These are phyloP conservation scores for Australoheros facetus DNA, from an alignment of 2,797 vertebrate genomes.

Conservation along the genomic window DNA sequence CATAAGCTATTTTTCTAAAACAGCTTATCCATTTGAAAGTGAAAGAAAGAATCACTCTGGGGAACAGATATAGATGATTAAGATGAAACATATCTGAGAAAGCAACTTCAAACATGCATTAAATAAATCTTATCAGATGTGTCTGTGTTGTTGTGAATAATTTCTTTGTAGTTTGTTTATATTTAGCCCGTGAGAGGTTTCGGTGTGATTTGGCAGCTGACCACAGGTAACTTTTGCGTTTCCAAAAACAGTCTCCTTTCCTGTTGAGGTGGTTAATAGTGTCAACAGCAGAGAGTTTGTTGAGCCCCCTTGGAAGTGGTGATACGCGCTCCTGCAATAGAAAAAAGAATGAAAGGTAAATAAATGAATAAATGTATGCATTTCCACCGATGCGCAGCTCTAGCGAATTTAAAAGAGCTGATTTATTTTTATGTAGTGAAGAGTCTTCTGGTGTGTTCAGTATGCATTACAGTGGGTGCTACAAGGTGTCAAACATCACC, in stretches of 20 bases:
- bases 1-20: conserved; percentile 59
- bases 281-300: conserved; percentile 17
- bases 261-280: conserved; percentile 13
- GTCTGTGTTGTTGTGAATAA: conserved; percentile 35
- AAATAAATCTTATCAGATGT: conserved; percentile 48
- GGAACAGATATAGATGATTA: conserved; percentile 52
- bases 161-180: conserved; percentile 47
- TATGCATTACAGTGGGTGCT: conserved; percentile 10
- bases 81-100: conserved; percentile 33
- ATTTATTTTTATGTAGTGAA: conserved; percentile 6
- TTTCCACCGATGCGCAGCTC: neutral
- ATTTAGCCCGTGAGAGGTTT: conserved; percentile 30
- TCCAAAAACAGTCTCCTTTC: conserved; percentile 26
- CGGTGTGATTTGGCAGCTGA: conserved; percentile 34
- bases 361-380: neutral
- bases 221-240: conserved; percentile 10
- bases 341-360: neutral
- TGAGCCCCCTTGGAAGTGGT: neutral
- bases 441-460: conserved; percentile 52
- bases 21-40: conserved; percentile 45
- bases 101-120: conserved; percentile 35
- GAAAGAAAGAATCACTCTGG: conserved; percentile 31
- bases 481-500: conserved; percentile 58
- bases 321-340: neutral
- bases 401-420: conserved; percentile 1